phyloP scores from a whole-genome alignment of 2,888 invertebrate species.

The Chymomyza procnemis region DNA sequence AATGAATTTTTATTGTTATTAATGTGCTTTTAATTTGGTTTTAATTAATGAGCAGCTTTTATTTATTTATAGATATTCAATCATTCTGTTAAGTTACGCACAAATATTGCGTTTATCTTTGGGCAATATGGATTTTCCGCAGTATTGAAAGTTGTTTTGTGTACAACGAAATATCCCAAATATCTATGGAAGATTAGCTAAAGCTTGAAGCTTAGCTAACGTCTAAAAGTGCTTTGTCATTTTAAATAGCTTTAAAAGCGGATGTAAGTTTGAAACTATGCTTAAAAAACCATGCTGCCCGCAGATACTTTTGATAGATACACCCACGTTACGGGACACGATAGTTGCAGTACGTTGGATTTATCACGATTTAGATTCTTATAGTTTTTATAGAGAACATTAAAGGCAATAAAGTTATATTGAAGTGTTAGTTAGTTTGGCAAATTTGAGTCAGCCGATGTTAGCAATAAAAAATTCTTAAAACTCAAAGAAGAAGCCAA shows the following conservation, averaged over 20 bases:
- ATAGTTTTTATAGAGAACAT: too few relatives aligned
- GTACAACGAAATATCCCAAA: not conserved
- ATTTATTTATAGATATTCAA: not conserved
- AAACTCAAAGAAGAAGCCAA: too few relatives aligned
- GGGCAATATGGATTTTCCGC: not conserved
- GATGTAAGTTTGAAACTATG: not conserved
- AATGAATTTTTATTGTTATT: constrained; percentile 45
- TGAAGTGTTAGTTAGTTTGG: too few relatives aligned
- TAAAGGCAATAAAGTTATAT: too few relatives aligned
- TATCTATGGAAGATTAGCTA: not conserved
- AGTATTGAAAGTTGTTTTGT: not conserved
- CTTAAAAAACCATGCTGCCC: not conserved
- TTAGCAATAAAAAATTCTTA: too few relatives aligned
- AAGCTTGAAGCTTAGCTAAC: not conserved
- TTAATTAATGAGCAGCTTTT: constrained; percentile 13
- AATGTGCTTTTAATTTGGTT: constrained; percentile 54
- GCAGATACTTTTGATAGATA: not conserved
- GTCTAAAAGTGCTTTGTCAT: not conserved
- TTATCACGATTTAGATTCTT: too few relatives aligned
- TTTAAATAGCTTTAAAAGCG: not conserved
- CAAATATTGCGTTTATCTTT: not conserved
- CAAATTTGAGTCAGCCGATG: too few relatives aligned
- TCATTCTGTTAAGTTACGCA: not conserved
- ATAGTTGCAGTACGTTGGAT: not conserved
- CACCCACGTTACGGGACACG: not conserved